A percentile compares a stretch with the other conserved stretches of the same genome.
phyloP scores from a whole-genome alignment of 2,888 invertebrate species.

The Coleophora deauratella region DNA sequence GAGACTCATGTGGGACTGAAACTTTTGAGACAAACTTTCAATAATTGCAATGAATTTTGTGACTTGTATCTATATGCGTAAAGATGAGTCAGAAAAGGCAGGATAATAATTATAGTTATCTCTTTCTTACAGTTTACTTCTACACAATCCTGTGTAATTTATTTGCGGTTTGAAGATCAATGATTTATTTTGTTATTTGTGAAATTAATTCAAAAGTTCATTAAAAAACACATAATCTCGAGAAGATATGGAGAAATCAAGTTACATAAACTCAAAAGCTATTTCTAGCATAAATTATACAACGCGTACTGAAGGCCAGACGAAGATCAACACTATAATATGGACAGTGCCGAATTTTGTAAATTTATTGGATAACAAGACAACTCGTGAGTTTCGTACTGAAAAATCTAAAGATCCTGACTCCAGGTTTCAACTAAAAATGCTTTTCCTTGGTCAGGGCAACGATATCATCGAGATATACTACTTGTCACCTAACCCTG shows the following conservation, averaged over 20 bases:
- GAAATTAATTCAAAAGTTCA: conserved; percentile 19
- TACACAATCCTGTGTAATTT: too few relatives aligned
- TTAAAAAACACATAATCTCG: conserved; percentile 11
- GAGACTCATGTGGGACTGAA: too few relatives aligned
- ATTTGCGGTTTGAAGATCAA: too few relatives aligned
- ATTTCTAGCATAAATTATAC: conserved; percentile 46
- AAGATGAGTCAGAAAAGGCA: too few relatives aligned
- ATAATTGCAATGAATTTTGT: too few relatives aligned
- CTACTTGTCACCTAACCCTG: conserved; percentile 48
- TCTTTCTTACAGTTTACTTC: too few relatives aligned
- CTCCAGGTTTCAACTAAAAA: conserved; percentile 53
- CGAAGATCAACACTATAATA: conserved; percentile 54
- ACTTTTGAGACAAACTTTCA: too few relatives aligned
- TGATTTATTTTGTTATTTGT: too few relatives aligned
- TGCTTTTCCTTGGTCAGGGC: conserved; percentile 54
- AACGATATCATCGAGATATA: conserved; percentile 62
- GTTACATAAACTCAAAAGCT: too few relatives aligned
- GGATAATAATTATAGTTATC: too few relatives aligned
- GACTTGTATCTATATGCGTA: too few relatives aligned
- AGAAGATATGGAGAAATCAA: too few relatives aligned
- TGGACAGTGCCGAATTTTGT: conserved; percentile 59
- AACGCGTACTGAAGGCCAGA: conserved; percentile 57
- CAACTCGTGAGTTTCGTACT: conserved; percentile 47
- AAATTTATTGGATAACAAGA: conserved; percentile 45
- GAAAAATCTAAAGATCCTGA: conserved; percentile 42